Conservation (phyloP, 2,113 vertebrate genomes). For the Indicator maculatus region DNA sequence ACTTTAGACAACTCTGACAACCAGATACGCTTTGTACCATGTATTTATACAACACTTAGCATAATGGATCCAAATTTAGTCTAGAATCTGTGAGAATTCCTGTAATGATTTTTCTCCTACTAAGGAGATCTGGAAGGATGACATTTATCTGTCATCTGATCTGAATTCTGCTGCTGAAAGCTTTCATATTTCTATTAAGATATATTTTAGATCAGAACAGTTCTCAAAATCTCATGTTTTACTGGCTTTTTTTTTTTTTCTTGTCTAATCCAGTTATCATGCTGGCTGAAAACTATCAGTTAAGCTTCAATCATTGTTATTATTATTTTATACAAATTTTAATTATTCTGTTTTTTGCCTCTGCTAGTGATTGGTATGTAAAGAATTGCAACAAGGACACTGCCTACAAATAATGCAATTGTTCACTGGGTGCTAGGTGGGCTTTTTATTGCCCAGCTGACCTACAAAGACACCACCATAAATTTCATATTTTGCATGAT, state of each 20-base stretch:
- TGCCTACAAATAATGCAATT: neutral
- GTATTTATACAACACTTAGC: neutral
- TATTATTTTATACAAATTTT: neutral
- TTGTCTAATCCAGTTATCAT: neutral
- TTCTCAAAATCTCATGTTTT: neutral
- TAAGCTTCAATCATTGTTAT: neutral
- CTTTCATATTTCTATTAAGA: neutral
- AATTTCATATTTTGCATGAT: neutral
- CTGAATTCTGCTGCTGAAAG: neutral
- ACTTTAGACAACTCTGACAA: neutral
- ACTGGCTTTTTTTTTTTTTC: neutral
- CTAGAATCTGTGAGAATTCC: neutral
- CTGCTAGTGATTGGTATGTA: neutral
- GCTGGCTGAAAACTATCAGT: neutral
- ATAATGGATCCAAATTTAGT: neutral
- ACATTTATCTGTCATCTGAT: neutral
- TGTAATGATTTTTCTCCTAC: neutral
- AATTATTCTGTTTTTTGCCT: neutral
- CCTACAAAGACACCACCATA: neutral
- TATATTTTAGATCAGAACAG: neutral
- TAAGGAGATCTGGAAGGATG: neutral
- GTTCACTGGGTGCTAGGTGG: neutral
- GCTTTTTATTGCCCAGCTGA: neutral
- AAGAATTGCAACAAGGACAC: neutral
- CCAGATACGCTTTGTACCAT: neutral